A percentile compares a stretch with the other conserved stretches of the same genome.
Conservation (phyloP, 2,113 vertebrate species). For the Tinamus guttatus region DNA sequence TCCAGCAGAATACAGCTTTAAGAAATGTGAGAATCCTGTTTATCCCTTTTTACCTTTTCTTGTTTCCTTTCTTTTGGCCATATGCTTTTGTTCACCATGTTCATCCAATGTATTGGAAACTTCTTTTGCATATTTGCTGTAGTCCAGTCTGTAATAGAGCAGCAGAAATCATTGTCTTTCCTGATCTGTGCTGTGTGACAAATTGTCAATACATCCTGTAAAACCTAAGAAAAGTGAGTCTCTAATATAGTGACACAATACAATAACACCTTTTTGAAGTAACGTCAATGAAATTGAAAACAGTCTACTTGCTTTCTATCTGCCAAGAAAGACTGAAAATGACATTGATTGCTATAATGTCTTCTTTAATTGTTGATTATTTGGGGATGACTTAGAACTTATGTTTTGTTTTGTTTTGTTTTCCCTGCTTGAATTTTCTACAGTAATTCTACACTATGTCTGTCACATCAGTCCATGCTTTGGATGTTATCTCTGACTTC, state of each 20-base stretch:
- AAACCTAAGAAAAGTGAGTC: background rate
- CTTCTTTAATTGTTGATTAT: background rate
- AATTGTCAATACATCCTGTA: background rate
- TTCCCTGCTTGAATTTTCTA: background rate
- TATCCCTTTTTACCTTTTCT: background rate
- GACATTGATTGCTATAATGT: background rate
- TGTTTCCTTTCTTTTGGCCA: background rate
- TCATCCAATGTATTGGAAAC: background rate
- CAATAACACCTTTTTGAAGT: background rate
- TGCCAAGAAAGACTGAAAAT: background rate
- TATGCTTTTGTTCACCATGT: background rate
- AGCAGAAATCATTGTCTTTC: background rate
- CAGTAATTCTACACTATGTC: background rate
- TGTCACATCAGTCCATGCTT: background rate
- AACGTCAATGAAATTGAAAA: background rate
- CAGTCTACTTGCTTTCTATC: background rate
- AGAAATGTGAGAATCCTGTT: background rate
- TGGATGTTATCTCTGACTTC: background rate
- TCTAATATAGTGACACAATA: background rate
- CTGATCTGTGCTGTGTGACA: background rate
- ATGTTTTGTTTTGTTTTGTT: background rate
- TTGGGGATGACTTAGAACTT: background rate
- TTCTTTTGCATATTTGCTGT: background rate
- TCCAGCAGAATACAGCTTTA: background rate
- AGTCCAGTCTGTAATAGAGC: background rate